Evolutionary conservation across 2,113 vertebrate species (phyloP), one percentile per base, ranked within the genome.

Genomic region (Epinephelus fuscoguttatus): DNA sequence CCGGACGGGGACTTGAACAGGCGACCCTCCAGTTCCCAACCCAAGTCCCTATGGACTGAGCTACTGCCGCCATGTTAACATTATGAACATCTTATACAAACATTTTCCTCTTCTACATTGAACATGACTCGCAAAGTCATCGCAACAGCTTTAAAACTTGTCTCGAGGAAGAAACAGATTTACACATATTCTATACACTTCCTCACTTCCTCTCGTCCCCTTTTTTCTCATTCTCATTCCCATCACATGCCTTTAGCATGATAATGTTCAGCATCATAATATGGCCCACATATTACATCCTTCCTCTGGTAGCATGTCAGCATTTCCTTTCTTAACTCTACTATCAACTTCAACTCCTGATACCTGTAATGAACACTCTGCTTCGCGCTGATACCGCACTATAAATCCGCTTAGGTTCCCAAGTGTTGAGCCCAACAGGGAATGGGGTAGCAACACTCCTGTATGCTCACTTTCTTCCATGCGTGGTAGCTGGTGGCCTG

Each of bases 361-460:
- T 88, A 93, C 86, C 90, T 91, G 84, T 87, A 91, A 91, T 91
- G 84, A 93, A 83, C 47, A 9, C 75, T 80, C 82, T 88, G 88
- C n/a, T n/a, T n/a, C n/a, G n/a, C n/a, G n/a, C 83, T 84, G 90
- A 94, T 92, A 93, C 73, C 70, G 50, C 23, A 64, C 77, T 68
- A 45, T 80, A 93, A 93, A 93, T 93, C 93, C 81, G 64, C 89
- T 93, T 91, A 94, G 77, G 67, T 87, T 75, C 67, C 76, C 56
- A 21, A 33, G 63, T 6, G 13, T 77, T 74, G 77, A 88, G 74
- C 76, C 67, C 64, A 75, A 82, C 57, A 45, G 78, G 83, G 78
- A 81, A 50, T 37, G 19, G 18, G n/a, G 49, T 37, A 69, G 68
- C 66, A 78, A 6, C 12, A 33, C 64, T 78, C 19, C 74, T 63